These are phyloP conservation scores for Theocolax elegans DNA, from an alignment of 1,140 invertebrate species.

Conservation along the genomic window DNA sequence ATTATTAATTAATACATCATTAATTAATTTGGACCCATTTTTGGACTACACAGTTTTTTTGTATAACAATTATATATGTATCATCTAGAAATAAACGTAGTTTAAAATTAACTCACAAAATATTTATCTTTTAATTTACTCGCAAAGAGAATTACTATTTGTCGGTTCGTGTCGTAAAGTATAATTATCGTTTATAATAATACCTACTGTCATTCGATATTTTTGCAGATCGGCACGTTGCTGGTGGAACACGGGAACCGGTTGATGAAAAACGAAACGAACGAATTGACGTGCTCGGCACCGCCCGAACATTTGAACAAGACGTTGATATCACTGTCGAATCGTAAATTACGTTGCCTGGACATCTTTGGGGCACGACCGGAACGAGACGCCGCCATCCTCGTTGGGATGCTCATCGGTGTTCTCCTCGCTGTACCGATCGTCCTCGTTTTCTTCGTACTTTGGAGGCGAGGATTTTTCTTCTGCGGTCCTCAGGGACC, in stretches of 20 bases:
- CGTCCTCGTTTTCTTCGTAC: slow-evolving; percentile 70
- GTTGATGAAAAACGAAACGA: slow-evolving; percentile 48
- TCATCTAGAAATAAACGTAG: too few species aligned
- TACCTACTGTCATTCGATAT: too few species aligned
- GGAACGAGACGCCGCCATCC: slow-evolving; percentile 73
- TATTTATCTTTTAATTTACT: too few species aligned
- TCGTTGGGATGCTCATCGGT: slow-evolving; percentile 76
- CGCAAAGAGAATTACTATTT: too few species aligned
- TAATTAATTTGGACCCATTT: too few species aligned
- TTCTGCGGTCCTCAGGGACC: slow-evolving; percentile 68
- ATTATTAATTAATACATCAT: too few species aligned
- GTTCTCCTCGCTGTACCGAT: slow-evolving; percentile 75
- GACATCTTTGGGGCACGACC: slow-evolving; percentile 72
- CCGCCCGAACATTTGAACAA: slow-evolving; percentile 54
- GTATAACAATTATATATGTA: too few species aligned
- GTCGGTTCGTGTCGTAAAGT: too few species aligned
- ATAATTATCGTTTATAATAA: too few species aligned
- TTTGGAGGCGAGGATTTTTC: slow-evolving; percentile 73
- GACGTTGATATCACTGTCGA: slow-evolving; percentile 49
- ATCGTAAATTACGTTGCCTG: slow-evolving; percentile 70
- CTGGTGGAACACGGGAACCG: slow-evolving; percentile 70
- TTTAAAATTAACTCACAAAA: too few species aligned
- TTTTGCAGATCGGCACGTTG: slow-evolving; percentile 63
- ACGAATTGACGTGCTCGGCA: slow-evolving; percentile 48
- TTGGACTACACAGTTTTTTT: too few species aligned